Base-by-base conservation (phyloP, 2,888 invertebrate genomes). In the Parthenolecanium corni region DNA sequence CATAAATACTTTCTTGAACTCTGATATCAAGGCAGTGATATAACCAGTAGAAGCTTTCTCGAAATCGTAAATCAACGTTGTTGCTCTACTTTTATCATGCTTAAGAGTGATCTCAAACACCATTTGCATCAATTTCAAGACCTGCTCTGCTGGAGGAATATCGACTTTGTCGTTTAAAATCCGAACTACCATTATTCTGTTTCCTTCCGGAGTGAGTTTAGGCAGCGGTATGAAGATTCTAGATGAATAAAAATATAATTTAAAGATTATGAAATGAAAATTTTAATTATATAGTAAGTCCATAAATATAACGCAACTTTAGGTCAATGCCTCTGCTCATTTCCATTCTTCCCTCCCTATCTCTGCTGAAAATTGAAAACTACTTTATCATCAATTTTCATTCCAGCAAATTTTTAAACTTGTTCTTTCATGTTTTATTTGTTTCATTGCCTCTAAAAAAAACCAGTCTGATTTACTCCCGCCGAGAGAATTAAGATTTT, bases 131-230 rank as follows among this genome's bases (percentile, higher is more conserved):
- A 4, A 3, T 14, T 14, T 44, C 14, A 44, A 44, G 4, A 44
- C 14, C 3, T 44, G n/a, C 4, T 44, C 44, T 44, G 44, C 44
- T 18, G 18, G 18, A 44, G n/a, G 44, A 44, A 44, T 18, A 6
- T 44, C 65, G 1, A 64, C 24, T 18, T 67, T 67, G 3, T 49
- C 14, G 51, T 64, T 63, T 23, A 64, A 66, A 14, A 68, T 65
- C 16, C 65, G 64, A 20, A 67, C 54, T 5, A 69, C 44, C 9
- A 66, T 65, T 4, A 68, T 64, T 16, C 68, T 63, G 64, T 68
- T 66, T 1, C 68, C 68, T 23, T 65, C 66, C 1, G 64, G 54
- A 2, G 68, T 68, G 3, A 67, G 51, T 56, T 65, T 65, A 4
- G 31, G 31, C 31, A 31, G n/a, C 68, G 69, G 42, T 67, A 47